Evolutionary conservation across 2,888 invertebrate genomes (phyloP).

Genomic region (Meiosimyza platycephala): DNA sequence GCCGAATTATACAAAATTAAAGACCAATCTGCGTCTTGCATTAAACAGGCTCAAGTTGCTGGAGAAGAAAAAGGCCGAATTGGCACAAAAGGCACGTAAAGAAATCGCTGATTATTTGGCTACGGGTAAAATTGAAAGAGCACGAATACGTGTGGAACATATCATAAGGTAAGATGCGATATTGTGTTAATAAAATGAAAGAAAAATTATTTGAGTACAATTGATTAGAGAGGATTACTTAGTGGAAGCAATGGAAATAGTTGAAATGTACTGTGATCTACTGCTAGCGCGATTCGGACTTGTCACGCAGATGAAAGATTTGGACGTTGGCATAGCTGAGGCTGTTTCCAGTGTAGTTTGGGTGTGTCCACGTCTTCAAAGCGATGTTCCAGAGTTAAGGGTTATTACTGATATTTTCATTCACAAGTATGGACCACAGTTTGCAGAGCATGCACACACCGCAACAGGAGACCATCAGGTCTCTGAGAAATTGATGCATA

Average conservation of each 20-base stretch:
- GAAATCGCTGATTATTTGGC: constrained; percentile 97
- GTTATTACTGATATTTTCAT: constrained; percentile 89
- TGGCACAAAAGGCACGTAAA: constrained; percentile 90
- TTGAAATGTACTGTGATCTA: constrained; percentile 99
- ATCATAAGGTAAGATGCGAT: constrained; percentile 79
- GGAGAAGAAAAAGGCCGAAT: constrained; percentile 97
- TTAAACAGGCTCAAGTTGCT: constrained; percentile 93
- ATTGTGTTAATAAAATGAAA: background rate
- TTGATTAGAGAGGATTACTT: constrained; percentile 90
- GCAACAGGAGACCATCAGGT: constrained; percentile 89
- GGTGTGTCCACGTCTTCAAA: constrained; percentile 93
- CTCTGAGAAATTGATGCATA: constrained; percentile 92
- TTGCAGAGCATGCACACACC: constrained; percentile 88
- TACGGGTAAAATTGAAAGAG: constrained; percentile 86
- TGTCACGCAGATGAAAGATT: constrained; percentile 94
- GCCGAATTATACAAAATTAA: constrained; percentile 94
- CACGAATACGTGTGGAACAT: constrained; percentile 97
- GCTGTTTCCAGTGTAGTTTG: constrained; percentile 92
- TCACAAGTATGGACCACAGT: constrained; percentile 91
- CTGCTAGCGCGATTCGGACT: constrained; percentile 95
- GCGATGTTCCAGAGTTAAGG: constrained; percentile 82
- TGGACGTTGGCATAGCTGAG: constrained; percentile 96
- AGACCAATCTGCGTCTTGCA: constrained; percentile 93
- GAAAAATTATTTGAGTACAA: background rate
- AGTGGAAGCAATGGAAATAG: constrained; percentile 98